These are phyloP conservation scores for Atlantisia rogersi DNA, from an alignment of 2,113 vertebrate species.

Conservation along the genomic window DNA sequence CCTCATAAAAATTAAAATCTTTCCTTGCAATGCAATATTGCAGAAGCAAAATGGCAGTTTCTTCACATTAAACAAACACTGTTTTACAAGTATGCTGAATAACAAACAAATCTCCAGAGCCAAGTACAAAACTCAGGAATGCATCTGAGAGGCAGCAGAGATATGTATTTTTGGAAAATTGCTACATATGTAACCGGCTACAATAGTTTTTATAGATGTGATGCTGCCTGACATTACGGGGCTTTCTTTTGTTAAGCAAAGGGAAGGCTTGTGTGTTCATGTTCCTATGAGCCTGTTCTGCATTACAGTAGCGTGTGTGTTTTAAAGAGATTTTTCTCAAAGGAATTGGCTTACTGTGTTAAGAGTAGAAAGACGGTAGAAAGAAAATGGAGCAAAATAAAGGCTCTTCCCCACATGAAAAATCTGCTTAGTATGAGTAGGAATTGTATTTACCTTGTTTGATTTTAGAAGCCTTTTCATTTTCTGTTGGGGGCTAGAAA, in stretches of 20 bases:
- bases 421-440: not conserved
- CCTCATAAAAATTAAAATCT: constrained; percentile 69
- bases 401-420: not conserved
- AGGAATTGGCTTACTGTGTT: not conserved
- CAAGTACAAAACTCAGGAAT: constrained; percentile 40
- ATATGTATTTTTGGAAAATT: constrained; percentile 14
- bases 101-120: constrained; percentile 67
- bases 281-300: not conserved
- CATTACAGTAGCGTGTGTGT: not conserved
- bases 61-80: constrained; percentile 67
- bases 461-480: not conserved
- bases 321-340: constrained; percentile 10
- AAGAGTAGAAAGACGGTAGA: not conserved
- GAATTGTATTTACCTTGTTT: not conserved
- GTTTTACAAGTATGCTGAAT: constrained; percentile 66
- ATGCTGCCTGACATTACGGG: not conserved
- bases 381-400: constrained; percentile 27
- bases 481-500: not conserved
- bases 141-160: constrained; percentile 31
- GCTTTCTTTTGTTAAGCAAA: constrained; percentile 32
- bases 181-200: not conserved
- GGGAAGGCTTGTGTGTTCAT: not conserved
- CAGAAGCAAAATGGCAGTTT: constrained; percentile 73
- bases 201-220: not conserved
- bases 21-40: constrained; percentile 61